Percentiles rank a stretch among this genome's conserved stretches.
Conservation (phyloP, 1,140 invertebrate species). For the Lepidurus apus region DNA sequence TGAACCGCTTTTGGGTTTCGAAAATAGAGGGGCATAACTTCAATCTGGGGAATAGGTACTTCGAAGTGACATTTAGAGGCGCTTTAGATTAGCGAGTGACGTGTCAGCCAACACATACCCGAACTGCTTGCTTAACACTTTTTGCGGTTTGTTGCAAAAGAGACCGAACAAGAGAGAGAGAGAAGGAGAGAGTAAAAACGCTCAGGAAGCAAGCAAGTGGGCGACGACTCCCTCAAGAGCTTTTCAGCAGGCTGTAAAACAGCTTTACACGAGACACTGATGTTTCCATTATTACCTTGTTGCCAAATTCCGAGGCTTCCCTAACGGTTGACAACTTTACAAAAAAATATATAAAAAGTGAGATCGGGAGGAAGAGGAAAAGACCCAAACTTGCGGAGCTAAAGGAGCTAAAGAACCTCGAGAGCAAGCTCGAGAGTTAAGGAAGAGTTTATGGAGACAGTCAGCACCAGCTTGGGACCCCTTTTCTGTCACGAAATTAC, state of each 20-base stretch:
- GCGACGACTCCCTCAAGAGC: constrained; percentile 16
- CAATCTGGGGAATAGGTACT: neutral
- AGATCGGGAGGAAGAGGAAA: neutral
- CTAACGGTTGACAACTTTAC: neutral
- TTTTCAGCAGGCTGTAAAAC: constrained; percentile 21
- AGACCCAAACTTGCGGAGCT: neutral
- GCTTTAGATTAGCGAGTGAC: neutral
- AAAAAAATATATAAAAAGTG: neutral
- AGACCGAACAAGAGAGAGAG: neutral
- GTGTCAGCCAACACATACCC: neutral
- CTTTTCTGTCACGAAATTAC: constrained; percentile 19
- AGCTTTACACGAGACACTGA: constrained; percentile 16
- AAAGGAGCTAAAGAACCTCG: neutral
- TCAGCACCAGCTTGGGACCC: neutral
- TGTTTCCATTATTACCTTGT: constrained; percentile 20
- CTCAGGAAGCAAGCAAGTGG: constrained; percentile 12
- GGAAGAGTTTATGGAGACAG: neutral
- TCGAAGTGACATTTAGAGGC: neutral
- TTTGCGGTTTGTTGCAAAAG: neutral
- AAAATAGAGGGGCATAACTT: neutral
- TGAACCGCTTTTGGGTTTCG: neutral
- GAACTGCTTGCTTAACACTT: neutral
- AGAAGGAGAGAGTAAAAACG: neutral
- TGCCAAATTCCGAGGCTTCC: constrained; percentile 1
- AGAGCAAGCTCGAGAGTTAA: neutral